A percentile compares a stretch with the other conserved stretches of the same genome.
These are phyloP conservation scores for Molossus alvarezi DNA, from an alignment of 2,797 vertebrate species.

Conservation along the genomic window DNA sequence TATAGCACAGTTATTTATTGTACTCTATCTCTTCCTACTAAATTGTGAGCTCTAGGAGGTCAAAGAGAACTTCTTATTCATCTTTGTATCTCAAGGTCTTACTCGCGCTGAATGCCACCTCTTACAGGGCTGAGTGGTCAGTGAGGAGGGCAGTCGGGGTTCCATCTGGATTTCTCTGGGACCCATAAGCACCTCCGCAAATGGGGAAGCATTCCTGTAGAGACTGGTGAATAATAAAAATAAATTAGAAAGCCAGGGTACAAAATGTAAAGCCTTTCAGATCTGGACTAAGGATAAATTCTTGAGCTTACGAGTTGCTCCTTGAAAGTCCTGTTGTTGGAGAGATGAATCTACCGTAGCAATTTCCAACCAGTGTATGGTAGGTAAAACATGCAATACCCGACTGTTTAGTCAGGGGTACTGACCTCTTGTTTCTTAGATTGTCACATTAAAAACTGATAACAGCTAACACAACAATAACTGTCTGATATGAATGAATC, in stretches of 20 bases:
- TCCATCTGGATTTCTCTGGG: background rate
- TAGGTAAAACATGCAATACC: background rate
- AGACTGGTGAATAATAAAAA: background rate
- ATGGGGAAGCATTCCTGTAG: background rate
- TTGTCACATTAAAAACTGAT: background rate
- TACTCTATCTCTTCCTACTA: background rate
- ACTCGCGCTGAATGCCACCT: background rate
- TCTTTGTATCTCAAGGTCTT: background rate
- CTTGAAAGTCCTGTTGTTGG: conserved; percentile 12
- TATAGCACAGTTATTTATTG: background rate
- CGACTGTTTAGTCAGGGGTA: background rate
- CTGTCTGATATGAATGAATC: background rate
- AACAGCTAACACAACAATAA: background rate
- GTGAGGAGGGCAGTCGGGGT: background rate
- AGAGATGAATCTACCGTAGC: conserved; percentile 27
- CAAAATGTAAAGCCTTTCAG: background rate
- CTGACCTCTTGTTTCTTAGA: background rate
- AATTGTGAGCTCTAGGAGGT: background rate
- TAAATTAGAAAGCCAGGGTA: background rate
- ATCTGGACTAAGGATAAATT: conserved; percentile 35
- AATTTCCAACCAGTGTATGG: background rate
- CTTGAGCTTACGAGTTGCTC: conserved; percentile 17
- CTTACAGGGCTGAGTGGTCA: background rate
- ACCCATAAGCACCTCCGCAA: conserved; percentile 31
- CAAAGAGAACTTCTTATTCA: background rate